A percentile compares a stretch with the other conserved stretches of the same genome.
Evolutionary conservation across 1,140 invertebrate species (phyloP).

Genomic region (Eulimnadia texana): DNA sequence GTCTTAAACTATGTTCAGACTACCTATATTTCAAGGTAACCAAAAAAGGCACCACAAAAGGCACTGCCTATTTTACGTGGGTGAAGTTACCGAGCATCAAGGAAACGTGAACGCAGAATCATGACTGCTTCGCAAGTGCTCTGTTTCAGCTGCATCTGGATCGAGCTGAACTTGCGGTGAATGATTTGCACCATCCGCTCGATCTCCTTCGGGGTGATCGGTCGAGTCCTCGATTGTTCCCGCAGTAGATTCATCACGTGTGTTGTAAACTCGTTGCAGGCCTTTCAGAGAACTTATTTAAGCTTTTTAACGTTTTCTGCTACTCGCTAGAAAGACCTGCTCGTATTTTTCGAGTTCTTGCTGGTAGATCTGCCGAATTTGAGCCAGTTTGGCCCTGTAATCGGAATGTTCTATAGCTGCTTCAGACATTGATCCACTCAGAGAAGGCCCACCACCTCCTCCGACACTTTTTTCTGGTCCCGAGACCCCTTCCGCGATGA

Average conservation of each 20-base stretch:
- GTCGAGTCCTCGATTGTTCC: constrained; percentile 92
- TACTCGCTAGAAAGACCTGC: constrained; percentile 40
- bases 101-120: constrained; percentile 87
- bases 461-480: constrained; percentile 91
- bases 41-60: neutral
- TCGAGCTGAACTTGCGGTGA: constrained; percentile 98
- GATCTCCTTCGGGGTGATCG: constrained; percentile 92
- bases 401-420: constrained; percentile 98
- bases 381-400: constrained; percentile 92
- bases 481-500: constrained; percentile 97
- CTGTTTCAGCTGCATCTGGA: constrained; percentile 99
- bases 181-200: constrained; percentile 99
- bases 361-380: constrained; percentile 98
- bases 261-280: constrained; percentile 98
- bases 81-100: constrained; percentile 88
- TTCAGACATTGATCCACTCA: constrained; percentile 42
- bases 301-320: neutral
- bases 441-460: constrained; percentile 74
- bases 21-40: no score
- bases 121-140: constrained; percentile 99
- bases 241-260: constrained; percentile 96
- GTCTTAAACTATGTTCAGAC: no score
- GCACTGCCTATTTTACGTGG: constrained; percentile 11
- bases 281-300: constrained; percentile 39
- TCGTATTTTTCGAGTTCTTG: constrained; percentile 99